phyloP scores from a whole-genome alignment of 1,140 invertebrate genomes.

The Xylocopa sonorina region DNA sequence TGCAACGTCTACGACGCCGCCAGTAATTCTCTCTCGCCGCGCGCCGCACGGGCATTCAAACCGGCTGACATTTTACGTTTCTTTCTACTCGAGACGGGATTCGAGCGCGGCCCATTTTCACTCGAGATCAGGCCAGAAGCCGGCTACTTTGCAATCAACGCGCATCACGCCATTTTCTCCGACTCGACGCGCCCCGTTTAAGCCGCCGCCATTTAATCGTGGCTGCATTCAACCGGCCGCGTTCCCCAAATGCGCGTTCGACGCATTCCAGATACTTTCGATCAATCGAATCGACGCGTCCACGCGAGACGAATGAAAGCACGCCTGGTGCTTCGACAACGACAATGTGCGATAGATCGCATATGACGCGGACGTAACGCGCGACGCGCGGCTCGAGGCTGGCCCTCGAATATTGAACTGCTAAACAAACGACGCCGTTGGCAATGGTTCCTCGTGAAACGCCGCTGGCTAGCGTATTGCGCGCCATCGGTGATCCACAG shows the following conservation, averaged over 20 bases:
- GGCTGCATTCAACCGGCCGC: not conserved
- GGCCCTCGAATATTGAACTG: constrained; percentile 27
- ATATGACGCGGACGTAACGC: not conserved
- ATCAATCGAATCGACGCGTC: not conserved
- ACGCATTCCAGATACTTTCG: not conserved
- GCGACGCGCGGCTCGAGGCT: not conserved
- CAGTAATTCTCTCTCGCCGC: constrained; percentile 32
- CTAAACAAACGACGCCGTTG: constrained; percentile 47
- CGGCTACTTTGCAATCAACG: constrained; percentile 23
- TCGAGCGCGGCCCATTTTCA: not conserved
- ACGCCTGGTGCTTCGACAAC: not conserved
- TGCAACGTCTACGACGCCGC: constrained; percentile 30
- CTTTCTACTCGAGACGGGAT: not conserved
- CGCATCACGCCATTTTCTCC: not conserved
- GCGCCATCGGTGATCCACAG: constrained; percentile 16
- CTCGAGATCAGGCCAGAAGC: not conserved
- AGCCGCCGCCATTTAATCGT: not conserved
- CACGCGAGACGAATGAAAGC: not conserved
- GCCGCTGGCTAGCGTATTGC: not conserved
- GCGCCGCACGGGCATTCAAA: constrained; percentile 3
- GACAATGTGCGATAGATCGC: constrained; percentile 13
- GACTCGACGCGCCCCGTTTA: too few species aligned
- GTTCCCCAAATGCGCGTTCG: not conserved
- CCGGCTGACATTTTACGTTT: not conserved
- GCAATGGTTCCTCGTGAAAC: constrained; percentile 24